phyloP scores from a whole-genome alignment of 2,113 vertebrate species.

The Indri indri region DNA sequence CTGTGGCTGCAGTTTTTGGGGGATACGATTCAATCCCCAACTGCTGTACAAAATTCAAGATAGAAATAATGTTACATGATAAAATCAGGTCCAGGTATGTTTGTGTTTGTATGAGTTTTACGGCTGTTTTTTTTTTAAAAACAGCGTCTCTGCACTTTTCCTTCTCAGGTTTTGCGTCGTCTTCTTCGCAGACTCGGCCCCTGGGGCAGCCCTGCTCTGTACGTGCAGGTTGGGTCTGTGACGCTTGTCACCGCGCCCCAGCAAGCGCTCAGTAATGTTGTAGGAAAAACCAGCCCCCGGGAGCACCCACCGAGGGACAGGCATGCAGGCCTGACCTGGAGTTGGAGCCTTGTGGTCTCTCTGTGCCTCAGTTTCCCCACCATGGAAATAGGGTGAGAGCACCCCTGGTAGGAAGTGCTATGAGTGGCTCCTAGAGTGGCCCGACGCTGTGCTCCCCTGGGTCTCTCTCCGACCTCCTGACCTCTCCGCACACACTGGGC shows the following conservation, averaged over 20 bases:
- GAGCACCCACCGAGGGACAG: not conserved
- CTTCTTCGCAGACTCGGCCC: rapidly evolving
- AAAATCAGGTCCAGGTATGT: not conserved
- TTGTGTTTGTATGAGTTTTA: not conserved
- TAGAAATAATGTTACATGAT: rapidly evolving
- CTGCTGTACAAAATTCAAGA: rapidly evolving
- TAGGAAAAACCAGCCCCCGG: rapidly evolving
- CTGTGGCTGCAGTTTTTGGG: no score
- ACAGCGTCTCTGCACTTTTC: no score
- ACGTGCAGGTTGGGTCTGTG: not conserved
- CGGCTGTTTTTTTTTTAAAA: not conserved
- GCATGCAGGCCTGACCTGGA: not conserved
- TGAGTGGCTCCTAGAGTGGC: rapidly evolving
- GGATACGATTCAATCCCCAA: rapidly evolving
- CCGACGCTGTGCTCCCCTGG: rapidly evolving
- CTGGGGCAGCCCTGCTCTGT: no score
- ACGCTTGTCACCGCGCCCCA: rapidly evolving
- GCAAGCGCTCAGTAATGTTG: not conserved
- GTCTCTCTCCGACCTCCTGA: no score
- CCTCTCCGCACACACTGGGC: not conserved
- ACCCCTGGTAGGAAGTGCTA: not conserved
- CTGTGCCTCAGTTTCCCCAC: not conserved
- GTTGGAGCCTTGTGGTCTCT: not conserved
- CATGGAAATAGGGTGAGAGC: not conserved
- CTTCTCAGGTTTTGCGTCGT: no score